These are phyloP conservation scores for Acanthacorydalis orientalis DNA, from an alignment of 2,888 invertebrate species.

Conservation along the genomic window DNA sequence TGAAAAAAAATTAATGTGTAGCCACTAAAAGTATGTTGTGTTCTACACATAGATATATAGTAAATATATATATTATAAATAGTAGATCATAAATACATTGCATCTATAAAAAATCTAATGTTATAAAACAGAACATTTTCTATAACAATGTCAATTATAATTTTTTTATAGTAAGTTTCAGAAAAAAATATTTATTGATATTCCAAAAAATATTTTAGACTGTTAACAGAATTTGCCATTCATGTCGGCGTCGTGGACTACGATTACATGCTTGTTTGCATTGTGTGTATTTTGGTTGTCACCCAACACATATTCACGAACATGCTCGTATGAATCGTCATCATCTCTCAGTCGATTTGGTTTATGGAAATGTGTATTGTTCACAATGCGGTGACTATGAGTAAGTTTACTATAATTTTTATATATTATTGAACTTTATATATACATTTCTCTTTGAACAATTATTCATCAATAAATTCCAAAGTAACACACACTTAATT, in stretches of 20 bases:
- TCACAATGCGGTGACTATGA: constrained; percentile 83
- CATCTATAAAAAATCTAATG: background rate
- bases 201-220: constrained; percentile 36
- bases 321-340: constrained; percentile 73
- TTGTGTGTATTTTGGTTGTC: constrained; percentile 90
- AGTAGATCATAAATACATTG: background rate
- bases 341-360: constrained; percentile 69
- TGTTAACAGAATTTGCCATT: constrained; percentile 63
- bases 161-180: background rate
- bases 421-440: too few relatives aligned
- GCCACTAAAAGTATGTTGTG: too few relatives aligned
- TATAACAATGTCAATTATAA: background rate
- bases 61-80: too few relatives aligned
- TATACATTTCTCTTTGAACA: too few relatives aligned
- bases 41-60: too few relatives aligned
- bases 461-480: too few relatives aligned
- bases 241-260: constrained; percentile 63
- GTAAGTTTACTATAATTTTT: constrained; percentile 33
- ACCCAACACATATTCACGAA: constrained; percentile 68
- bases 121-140: background rate
- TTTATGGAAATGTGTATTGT: constrained; percentile 80
- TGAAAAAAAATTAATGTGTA: too few relatives aligned
- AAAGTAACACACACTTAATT: too few relatives aligned
- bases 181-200: too few relatives aligned
- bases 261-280: constrained; percentile 72